Evolutionary conservation across 2,113 vertebrate species (phyloP).

Genomic region (Cryptotis parvus): DNA sequence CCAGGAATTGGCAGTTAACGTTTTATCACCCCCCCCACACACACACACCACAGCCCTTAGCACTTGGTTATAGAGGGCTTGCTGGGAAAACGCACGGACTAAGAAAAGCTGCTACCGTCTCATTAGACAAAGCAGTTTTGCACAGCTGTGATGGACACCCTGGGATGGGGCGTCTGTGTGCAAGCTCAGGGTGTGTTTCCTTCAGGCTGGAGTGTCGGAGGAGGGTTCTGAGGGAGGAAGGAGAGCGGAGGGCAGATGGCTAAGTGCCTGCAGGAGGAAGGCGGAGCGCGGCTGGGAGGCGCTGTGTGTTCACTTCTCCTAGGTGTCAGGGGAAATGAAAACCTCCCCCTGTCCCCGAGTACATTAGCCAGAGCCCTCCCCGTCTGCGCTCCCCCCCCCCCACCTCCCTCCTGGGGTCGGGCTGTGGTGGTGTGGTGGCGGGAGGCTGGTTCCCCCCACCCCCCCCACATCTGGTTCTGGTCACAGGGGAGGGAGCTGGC

Average conservation of each 20-base stretch:
- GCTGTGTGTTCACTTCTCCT: neutral
- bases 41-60: neutral
- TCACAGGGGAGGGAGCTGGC: constrained; percentile 51
- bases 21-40: neutral
- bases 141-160: neutral
- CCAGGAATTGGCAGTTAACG: neutral
- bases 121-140: neutral
- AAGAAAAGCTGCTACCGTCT: neutral
- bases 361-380: constrained; percentile 37
- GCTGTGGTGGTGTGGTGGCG: neutral
- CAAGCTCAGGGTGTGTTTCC: neutral
- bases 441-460: neutral
- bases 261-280: too few relatives aligned
- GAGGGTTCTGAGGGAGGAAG: neutral
- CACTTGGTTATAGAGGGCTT: neutral
- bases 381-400: neutral
- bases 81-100: neutral
- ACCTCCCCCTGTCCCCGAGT: neutral
- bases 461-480: constrained; percentile 65
- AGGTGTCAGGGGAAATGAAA: neutral
- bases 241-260: neutral
- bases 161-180: neutral
- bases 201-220: neutral
- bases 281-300: neutral
- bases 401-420: neutral